These are phyloP conservation scores for Latrodectus elegans DNA, from an alignment of 2,888 invertebrate genomes.

Conservation along the genomic window DNA sequence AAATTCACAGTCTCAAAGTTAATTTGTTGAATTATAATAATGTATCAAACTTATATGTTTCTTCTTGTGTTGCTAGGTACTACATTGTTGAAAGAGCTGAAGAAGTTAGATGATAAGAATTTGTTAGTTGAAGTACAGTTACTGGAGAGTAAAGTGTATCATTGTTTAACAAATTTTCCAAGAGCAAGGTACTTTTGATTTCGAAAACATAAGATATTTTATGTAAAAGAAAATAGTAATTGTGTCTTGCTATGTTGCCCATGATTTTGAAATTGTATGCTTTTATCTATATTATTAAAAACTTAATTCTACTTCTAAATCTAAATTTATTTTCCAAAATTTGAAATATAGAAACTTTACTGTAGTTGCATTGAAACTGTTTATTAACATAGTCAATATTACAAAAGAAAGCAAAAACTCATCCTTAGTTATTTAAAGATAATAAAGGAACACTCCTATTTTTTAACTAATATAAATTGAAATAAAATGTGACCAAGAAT, in stretches of 20 bases:
- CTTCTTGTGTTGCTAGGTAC: constrained; percentile 77
- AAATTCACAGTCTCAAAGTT: no score
- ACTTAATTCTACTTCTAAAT: background rate
- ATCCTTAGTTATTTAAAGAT: no score
- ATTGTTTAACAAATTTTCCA: constrained; percentile 96
- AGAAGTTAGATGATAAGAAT: constrained; percentile 99
- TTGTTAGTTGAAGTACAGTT: constrained; percentile 97
- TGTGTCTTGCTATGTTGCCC: background rate
- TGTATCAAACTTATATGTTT: background rate
- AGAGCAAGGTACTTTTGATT: constrained; percentile 80
- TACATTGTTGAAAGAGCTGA: constrained; percentile 92
- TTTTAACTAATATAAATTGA: no score
- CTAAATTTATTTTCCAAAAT: no score
- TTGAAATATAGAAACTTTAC: no score
- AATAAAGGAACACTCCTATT: no score
- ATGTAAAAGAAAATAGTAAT: background rate
- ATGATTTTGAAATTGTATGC: background rate
- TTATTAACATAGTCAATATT: no score
- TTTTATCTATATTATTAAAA: background rate
- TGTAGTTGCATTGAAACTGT: no score
- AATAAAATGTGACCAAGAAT: no score
- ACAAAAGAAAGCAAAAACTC: no score
- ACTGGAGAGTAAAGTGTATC: constrained; percentile 98
- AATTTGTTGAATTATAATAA: no score
- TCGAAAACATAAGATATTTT: constrained; percentile 1